These are phyloP conservation scores for Chalcosyrphus nemorum DNA, from an alignment of 2,888 invertebrate genomes.

Conservation along the genomic window DNA sequence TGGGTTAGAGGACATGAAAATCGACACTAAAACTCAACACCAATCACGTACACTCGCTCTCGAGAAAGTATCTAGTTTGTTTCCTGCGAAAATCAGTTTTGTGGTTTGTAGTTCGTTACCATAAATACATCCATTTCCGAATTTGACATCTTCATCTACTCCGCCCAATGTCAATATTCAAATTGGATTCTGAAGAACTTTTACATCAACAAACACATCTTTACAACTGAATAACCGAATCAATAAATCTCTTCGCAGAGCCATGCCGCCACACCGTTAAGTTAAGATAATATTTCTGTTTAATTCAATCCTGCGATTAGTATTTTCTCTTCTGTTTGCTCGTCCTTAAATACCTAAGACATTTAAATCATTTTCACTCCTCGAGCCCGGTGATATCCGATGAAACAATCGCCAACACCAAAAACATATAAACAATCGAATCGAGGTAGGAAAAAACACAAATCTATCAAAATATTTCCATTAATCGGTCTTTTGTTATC, in stretches of 20 bases:
- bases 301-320: constrained; percentile 5
- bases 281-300: constrained; percentile 22
- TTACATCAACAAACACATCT: background rate
- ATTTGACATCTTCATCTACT: background rate
- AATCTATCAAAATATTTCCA: constrained; percentile 18
- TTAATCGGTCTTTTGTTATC: constrained; percentile 9
- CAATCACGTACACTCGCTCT: background rate
- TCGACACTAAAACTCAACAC: background rate
- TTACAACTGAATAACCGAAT: background rate
- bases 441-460: background rate
- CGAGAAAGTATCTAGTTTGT: background rate
- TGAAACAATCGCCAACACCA: background rate
- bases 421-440: background rate
- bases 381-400: background rate
- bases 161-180: background rate
- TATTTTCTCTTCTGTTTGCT: background rate
- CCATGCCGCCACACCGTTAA: background rate
- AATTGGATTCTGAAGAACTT: background rate
- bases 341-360: too few relatives aligned
- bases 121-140: background rate
- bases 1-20: background rate
- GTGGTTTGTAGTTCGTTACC: background rate
- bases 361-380: background rate
- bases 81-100: background rate
- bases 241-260: background rate